Conservation (phyloP, 2,888 invertebrate genomes). For the Baccha elongata region DNA sequence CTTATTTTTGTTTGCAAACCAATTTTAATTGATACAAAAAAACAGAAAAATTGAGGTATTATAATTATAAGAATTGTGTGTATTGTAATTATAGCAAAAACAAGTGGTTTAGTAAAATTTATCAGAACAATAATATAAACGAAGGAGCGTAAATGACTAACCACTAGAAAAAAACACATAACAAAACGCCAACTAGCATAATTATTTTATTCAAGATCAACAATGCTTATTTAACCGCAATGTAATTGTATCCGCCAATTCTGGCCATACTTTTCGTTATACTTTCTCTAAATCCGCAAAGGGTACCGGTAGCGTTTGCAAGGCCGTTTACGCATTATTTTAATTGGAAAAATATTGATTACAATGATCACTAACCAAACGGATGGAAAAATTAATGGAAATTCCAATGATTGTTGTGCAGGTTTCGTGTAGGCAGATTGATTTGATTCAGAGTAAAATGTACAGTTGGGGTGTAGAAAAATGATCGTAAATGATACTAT, state of each 20-base stretch:
- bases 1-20: too few relatives aligned
- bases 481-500: too few relatives aligned
- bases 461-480: too few relatives aligned
- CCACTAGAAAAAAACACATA: neutral
- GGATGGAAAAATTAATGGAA: neutral
- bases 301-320: neutral
- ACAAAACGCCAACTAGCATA: neutral
- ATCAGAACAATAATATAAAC: too few relatives aligned
- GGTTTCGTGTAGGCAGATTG: neutral
- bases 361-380: too few relatives aligned
- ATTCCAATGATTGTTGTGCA: neutral
- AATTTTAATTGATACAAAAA: too few relatives aligned
- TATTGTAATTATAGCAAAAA: too few relatives aligned
- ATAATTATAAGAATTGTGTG: too few relatives aligned
- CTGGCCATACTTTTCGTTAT: neutral
- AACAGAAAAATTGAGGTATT: too few relatives aligned
- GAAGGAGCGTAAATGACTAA: neutral
- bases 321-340: too few relatives aligned
- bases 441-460: neutral
- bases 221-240: neutral
- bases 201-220: conserved; percentile 4
- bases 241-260: neutral
- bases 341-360: neutral
- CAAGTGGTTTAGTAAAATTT: too few relatives aligned
- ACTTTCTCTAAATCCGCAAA: conserved; percentile 2